These are phyloP conservation scores for Ciconia nigra DNA, from an alignment of 2,797 vertebrate genomes.

Conservation along the genomic window DNA sequence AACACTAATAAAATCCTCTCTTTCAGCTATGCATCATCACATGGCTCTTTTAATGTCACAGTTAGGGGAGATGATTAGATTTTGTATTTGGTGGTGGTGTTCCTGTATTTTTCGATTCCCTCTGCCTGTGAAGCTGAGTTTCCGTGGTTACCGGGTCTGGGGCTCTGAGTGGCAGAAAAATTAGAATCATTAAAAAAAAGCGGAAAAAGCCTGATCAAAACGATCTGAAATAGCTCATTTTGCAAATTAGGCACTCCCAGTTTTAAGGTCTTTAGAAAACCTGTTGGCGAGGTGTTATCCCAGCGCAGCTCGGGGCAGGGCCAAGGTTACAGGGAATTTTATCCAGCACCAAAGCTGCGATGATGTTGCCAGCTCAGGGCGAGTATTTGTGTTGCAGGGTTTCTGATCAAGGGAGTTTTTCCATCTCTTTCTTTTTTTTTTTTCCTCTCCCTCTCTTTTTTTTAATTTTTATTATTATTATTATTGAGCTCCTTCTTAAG, in stretches of 20 bases:
- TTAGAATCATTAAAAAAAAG: conserved; percentile 42
- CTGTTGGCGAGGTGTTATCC: neutral
- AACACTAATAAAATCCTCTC: neutral
- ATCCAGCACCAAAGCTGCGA: neutral
- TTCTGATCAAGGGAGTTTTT: neutral
- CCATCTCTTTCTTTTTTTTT: neutral
- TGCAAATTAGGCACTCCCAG: neutral
- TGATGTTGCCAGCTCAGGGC: neutral
- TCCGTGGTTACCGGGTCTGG: conserved; percentile 58
- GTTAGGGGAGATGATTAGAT: neutral
- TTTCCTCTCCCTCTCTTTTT: too few relatives aligned
- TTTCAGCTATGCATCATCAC: neutral
- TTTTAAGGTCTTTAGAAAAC: neutral
- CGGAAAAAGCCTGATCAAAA: neutral
- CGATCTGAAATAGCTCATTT: neutral
- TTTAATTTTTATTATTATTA: neutral
- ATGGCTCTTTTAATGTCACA: neutral
- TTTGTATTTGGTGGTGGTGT: neutral
- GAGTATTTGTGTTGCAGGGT: neutral
- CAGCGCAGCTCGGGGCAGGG: neutral
- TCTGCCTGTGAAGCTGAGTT: conserved; percentile 48
- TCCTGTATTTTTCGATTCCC: conserved; percentile 4
- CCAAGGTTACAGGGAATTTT: neutral
- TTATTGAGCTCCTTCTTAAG: neutral
- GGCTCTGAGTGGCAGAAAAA: conserved; percentile 14